Evolutionary conservation across 2,113 vertebrate species (phyloP).

Genomic region (Callaeas wilsoni): DNA sequence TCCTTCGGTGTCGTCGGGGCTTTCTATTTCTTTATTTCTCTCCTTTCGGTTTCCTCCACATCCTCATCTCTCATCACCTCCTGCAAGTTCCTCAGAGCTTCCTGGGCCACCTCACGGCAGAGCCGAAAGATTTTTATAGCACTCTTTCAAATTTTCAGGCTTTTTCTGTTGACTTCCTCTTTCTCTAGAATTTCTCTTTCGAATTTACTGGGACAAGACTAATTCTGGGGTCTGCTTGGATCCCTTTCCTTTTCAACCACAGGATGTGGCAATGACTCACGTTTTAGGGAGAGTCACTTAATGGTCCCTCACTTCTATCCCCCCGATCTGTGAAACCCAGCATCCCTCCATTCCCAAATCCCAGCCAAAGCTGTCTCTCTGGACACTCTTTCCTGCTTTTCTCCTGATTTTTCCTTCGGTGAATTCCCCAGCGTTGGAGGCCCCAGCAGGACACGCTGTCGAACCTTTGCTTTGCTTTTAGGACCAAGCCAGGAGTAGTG

Average conservation of each 20-base stretch:
- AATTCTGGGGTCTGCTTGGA: background rate
- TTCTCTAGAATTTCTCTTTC: background rate
- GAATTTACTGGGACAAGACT: background rate
- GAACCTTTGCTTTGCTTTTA: background rate
- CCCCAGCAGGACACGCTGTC: background rate
- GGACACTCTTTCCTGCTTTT: background rate
- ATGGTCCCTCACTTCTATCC: background rate
- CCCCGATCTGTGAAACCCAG: background rate
- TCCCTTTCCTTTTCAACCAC: background rate
- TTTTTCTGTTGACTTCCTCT: slow-evolving; percentile 11
- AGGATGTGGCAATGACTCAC: background rate
- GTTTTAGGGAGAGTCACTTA: background rate
- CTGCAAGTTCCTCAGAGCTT: background rate
- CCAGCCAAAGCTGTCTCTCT: background rate
- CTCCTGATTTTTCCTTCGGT: background rate
- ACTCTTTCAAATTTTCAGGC: background rate
- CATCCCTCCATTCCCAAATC: background rate
- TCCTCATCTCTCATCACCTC: background rate
- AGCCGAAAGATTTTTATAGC: background rate
- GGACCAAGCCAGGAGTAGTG: background rate
- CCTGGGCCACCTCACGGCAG: background rate
- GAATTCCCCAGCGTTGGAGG: background rate
- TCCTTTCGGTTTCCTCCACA: background rate
- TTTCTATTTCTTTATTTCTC: background rate
- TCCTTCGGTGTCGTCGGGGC: background rate